Conservation (phyloP, 2,888 invertebrate genomes). For the Macrosiphum euphorbiae region DNA sequence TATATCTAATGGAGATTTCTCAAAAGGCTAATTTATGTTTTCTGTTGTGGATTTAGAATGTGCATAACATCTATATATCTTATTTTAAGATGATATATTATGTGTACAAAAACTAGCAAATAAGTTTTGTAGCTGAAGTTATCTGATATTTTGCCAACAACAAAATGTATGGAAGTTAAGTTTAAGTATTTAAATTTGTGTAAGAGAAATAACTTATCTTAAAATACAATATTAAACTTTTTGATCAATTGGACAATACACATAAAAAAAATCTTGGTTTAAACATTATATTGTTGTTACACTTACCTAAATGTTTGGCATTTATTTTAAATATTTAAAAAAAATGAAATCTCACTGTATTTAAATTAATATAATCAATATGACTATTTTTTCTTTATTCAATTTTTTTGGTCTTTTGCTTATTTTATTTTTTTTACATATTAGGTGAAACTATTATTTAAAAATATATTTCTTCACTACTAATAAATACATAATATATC, state of each 20-base stretch:
- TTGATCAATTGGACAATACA: background rate
- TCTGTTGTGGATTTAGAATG: background rate
- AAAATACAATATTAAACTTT: background rate
- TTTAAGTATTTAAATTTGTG: background rate
- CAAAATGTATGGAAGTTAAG: constrained; percentile 19
- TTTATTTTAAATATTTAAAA: background rate
- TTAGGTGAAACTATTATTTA: background rate
- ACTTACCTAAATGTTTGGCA: background rate
- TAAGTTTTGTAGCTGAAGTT: constrained; percentile 4
- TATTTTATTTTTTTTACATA: background rate
- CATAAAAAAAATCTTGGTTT: background rate
- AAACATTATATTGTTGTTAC: background rate
- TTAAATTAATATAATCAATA: background rate
- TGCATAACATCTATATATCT: constrained; percentile 11
- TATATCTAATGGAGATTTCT: background rate
- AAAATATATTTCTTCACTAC: background rate
- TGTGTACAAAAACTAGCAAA: background rate
- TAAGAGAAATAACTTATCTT: background rate
- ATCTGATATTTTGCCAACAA: constrained; percentile 45
- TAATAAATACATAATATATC: background rate
- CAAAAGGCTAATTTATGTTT: background rate
- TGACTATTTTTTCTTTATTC: background rate
- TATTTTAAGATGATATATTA: constrained; percentile 28
- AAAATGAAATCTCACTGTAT: background rate
- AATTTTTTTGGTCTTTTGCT: background rate